Evolutionary conservation across 53 echinoderm and acorn worm genomes (phyloP).

Genomic region (Crossaster papposus): DNA sequence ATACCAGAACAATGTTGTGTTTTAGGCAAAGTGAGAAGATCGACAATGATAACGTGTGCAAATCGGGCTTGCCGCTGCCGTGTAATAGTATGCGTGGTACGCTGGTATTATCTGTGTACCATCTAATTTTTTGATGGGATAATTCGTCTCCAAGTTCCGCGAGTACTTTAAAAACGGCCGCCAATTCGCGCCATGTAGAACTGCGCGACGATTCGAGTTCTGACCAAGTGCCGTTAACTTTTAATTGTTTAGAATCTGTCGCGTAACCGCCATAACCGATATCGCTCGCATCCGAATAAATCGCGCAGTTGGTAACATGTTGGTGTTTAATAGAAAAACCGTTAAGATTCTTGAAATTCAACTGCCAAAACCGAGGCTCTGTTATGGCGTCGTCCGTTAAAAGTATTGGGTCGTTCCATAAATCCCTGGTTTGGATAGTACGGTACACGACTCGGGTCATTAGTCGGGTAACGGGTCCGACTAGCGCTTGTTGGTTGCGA

Average conservation of each 20-base stretch:
- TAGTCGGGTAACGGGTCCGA: too few species aligned
- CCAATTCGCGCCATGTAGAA: conserved; percentile 61
- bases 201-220: background rate
- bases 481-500: too few species aligned
- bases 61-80: conserved; percentile 26
- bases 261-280: background rate
- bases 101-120: conserved; percentile 37
- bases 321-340: conserved; percentile 11
- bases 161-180: conserved; percentile 37
- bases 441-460: too few species aligned
- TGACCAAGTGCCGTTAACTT: background rate
- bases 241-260: background rate
- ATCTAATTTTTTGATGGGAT: too few species aligned
- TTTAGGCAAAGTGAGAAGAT: conserved; percentile 1
- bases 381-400: too few species aligned
- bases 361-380: conserved; percentile 56
- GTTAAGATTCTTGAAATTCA: conserved; percentile 7
- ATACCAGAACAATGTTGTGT: background rate
- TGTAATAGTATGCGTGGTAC: conserved; percentile 32
- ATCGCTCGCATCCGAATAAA: conserved; percentile 36
- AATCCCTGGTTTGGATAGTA: too few species aligned
- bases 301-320: background rate
- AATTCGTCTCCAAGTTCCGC: conserved; percentile 16
- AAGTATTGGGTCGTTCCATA: too few species aligned
- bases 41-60: background rate